Evolutionary conservation across 2,797 vertebrate genomes (phyloP).

Genomic region (Darevskia nairensis): DNA sequence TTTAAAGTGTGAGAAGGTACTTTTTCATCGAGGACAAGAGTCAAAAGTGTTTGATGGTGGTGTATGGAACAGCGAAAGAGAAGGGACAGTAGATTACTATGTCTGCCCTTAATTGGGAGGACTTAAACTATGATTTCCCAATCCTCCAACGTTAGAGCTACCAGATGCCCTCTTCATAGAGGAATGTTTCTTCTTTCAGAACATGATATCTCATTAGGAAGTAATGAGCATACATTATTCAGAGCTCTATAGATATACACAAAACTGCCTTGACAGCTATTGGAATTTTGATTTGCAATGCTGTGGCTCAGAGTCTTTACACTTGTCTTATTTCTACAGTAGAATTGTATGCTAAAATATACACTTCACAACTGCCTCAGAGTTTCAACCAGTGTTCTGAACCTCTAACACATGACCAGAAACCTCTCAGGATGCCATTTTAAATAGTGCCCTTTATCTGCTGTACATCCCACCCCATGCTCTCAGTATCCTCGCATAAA

Average conservation of each 20-base stretch:
- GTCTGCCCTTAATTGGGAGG: slow-evolving; percentile 5
- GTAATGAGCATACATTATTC: slow-evolving; percentile 42
- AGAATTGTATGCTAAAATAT: not conserved
- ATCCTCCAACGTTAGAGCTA: slow-evolving; percentile 20
- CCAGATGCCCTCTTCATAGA: slow-evolving; percentile 23
- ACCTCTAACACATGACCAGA: not conserved
- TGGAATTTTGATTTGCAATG: slow-evolving; percentile 25
- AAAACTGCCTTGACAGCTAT: slow-evolving; percentile 9
- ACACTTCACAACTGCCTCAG: not conserved
- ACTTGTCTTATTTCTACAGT: not conserved
- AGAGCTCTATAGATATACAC: slow-evolving; percentile 1
- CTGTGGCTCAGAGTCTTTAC: not conserved
- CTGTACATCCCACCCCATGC: not conserved
- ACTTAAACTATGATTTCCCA: slow-evolving; percentile 7
- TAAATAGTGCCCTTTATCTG: not conserved
- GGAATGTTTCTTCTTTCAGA: slow-evolving; percentile 35
- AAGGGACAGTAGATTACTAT: not conserved
- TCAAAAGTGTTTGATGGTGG: not conserved
- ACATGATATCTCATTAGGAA: slow-evolving; percentile 41
- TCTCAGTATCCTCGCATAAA: not conserved
- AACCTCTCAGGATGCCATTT: not conserved
- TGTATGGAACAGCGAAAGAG: not conserved
- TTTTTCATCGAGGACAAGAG: not conserved
- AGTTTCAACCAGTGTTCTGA: not conserved
- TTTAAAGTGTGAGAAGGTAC: not conserved